Percentiles rank a stretch among this genome's conserved stretches.
Conservation (phyloP, 2,113 vertebrate species). For the Silurus meridionalis region DNA sequence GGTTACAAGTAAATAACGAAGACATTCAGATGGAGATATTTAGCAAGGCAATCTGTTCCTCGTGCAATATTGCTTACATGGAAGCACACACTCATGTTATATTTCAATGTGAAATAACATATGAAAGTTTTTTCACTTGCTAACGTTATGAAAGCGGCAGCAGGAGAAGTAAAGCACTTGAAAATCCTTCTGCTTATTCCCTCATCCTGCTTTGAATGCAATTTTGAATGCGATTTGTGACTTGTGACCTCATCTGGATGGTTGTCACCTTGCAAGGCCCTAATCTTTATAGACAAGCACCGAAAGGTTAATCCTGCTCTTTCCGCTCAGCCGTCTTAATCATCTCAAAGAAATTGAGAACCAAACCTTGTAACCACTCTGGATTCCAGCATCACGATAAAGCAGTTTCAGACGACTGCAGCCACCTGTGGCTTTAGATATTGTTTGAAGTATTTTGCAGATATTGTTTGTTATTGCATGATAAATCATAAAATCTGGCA, state of each 20-base stretch:
- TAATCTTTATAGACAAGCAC: slow-evolving; percentile 41
- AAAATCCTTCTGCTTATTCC: background rate
- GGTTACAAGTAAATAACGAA: too few relatives aligned
- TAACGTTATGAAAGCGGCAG: background rate
- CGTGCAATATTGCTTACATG: background rate
- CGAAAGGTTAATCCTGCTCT: slow-evolving; percentile 38
- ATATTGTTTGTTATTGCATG: slow-evolving; percentile 14
- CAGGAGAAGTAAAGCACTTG: background rate
- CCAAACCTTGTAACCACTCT: slow-evolving; percentile 23
- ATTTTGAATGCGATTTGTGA: slow-evolving; percentile 35
- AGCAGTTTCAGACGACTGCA: background rate
- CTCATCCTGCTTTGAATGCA: slow-evolving; percentile 20
- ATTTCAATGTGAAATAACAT: too few relatives aligned
- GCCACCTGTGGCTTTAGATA: slow-evolving; percentile 5
- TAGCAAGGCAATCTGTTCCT: too few relatives aligned
- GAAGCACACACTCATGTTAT: background rate
- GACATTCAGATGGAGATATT: too few relatives aligned
- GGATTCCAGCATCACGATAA: background rate
- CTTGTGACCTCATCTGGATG: slow-evolving; percentile 32
- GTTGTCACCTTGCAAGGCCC: slow-evolving; percentile 29
- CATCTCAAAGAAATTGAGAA: slow-evolving; percentile 27
- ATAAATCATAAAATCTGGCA: slow-evolving; percentile 19
- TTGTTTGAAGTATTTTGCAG: background rate
- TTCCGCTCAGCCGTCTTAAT: slow-evolving; percentile 21
- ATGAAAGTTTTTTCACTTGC: background rate